phyloP scores from a whole-genome alignment of 2,797 vertebrate species.

The Dendrocincla fuliginosa region DNA sequence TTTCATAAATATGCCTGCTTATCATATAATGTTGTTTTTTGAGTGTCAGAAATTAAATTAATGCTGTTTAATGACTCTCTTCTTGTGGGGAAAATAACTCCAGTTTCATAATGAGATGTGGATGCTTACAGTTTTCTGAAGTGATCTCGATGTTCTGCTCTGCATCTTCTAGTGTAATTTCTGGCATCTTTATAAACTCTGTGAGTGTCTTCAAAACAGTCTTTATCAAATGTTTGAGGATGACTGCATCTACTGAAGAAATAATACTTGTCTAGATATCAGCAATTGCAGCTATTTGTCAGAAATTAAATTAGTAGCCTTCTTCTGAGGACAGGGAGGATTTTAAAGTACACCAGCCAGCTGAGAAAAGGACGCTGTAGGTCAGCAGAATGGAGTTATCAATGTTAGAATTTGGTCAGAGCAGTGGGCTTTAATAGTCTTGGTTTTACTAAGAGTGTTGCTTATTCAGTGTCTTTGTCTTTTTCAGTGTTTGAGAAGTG shows the following conservation, averaged over 20 bases:
- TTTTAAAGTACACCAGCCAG: not conserved
- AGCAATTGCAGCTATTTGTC: not conserved
- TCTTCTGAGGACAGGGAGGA: not conserved
- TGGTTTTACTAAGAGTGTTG: not conserved
- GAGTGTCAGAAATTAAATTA: not conserved
- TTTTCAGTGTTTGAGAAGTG: not conserved
- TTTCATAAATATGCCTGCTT: not conserved
- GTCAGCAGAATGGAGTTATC: not conserved
- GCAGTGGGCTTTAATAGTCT: not conserved
- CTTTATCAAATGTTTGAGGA: not conserved
- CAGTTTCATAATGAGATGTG: not conserved
- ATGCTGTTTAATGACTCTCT: not conserved
- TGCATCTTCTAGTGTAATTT: not conserved
- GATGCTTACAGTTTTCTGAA: not conserved
- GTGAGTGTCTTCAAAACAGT: not conserved
- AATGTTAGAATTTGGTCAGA: not conserved
- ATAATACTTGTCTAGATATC: not conserved
- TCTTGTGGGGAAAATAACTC: not conserved
- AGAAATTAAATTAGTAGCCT: not conserved
- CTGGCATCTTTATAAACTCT: not conserved
- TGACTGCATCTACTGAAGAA: not conserved
- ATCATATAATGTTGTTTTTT: not conserved
- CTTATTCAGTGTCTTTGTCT: not conserved
- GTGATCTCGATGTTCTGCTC: not conserved
- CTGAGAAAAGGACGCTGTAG: not conserved